Percentiles rank a stretch among this genome's conserved stretches.
phyloP scores from a whole-genome alignment of 2,888 invertebrate genomes.

The Cremastinae sp. region DNA sequence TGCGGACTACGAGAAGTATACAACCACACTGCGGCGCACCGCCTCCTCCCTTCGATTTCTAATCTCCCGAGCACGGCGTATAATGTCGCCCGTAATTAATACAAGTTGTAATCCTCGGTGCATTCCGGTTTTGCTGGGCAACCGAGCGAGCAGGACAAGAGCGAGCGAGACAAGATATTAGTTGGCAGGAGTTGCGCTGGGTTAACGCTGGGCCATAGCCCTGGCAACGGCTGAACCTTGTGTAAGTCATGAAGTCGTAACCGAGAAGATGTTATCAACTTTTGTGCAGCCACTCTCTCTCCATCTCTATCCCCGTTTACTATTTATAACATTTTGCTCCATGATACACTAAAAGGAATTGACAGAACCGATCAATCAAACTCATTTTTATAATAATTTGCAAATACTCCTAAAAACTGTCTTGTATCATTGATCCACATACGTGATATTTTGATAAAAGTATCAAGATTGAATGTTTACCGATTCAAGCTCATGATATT shows the following conservation, averaged over 20 bases:
- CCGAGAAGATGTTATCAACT: too few relatives aligned
- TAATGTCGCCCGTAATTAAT: constrained; percentile 79
- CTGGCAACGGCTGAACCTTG: constrained; percentile 50
- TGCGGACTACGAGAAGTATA: constrained; percentile 24
- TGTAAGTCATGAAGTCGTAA: constrained; percentile 56
- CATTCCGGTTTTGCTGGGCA: constrained; percentile 77
- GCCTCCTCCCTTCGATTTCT: constrained; percentile 76
- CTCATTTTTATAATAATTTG: too few relatives aligned
- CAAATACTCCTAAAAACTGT: too few relatives aligned
- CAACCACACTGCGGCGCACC: constrained; percentile 52
- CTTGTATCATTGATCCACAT: too few relatives aligned
- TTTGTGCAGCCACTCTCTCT: constrained; percentile 61
- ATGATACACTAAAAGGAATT: too few relatives aligned
- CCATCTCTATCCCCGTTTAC: constrained; percentile 57
- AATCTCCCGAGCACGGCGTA: constrained; percentile 75
- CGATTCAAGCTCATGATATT: too few relatives aligned
- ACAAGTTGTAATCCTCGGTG: constrained; percentile 78
- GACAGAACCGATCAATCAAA: too few relatives aligned
- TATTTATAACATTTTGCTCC: too few relatives aligned
- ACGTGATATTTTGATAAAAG: too few relatives aligned
- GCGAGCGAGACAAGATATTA: constrained; percentile 78
- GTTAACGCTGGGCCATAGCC: constrained; percentile 58
- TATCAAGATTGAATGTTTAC: too few relatives aligned
- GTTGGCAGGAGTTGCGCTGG: constrained; percentile 67
- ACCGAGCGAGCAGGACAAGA: constrained; percentile 45